Conservation (phyloP, 2,113 vertebrate species). For the Philantomba maxwellii region DNA sequence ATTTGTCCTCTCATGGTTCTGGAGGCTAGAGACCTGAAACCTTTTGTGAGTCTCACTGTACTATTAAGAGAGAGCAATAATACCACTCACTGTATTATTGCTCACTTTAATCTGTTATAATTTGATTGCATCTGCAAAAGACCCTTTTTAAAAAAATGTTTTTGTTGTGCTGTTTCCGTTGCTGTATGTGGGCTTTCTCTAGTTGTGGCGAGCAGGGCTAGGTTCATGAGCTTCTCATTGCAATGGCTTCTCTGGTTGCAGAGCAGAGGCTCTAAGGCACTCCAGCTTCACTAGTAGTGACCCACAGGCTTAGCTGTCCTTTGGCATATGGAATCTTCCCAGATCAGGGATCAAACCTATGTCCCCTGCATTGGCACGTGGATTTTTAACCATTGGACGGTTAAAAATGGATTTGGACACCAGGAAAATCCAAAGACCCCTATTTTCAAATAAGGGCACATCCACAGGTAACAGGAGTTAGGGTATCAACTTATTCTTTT, state of each 20-base stretch:
- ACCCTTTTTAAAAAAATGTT: neutral
- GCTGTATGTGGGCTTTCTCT: neutral
- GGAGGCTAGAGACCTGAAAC: neutral
- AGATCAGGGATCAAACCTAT: neutral
- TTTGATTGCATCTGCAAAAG: neutral
- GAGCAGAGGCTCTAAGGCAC: neutral
- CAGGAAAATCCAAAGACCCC: neutral
- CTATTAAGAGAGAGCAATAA: neutral
- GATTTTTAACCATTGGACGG: neutral
- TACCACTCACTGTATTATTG: neutral
- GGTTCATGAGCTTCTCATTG: neutral
- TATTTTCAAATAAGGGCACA: neutral
- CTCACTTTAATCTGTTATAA: too few relatives aligned
- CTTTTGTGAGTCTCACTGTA: neutral
- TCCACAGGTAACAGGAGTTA: neutral
- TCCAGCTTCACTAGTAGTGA: neutral
- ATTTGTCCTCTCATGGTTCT: accelerated
- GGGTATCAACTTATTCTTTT: neutral
- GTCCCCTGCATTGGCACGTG: neutral
- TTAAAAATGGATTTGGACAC: neutral
- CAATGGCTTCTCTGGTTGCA: neutral
- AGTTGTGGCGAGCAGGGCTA: neutral
- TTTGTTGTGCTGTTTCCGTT: neutral
- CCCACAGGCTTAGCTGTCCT: neutral
- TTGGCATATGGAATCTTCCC: neutral